Evolutionary conservation across 2,113 vertebrate genomes (phyloP).

Genomic region (Onychostruthus taczanowskii): DNA sequence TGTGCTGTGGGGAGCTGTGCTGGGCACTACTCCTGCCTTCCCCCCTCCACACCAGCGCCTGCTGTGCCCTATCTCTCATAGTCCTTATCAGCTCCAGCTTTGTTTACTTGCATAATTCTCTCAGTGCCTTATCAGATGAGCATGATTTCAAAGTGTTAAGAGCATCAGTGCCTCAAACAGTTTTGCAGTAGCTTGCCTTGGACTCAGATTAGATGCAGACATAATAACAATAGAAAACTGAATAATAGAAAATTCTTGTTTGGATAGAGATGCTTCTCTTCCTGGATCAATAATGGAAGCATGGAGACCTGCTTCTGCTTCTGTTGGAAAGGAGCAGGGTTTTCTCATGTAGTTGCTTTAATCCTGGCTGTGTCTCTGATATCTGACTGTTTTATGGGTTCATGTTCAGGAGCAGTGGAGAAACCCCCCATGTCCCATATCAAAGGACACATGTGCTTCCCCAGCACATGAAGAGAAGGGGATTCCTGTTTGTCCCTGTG

Average conservation of each 20-base stretch:
- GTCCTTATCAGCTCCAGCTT: neutral
- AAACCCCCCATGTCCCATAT: accelerated
- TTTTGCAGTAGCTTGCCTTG: neutral
- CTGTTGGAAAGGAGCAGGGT: neutral
- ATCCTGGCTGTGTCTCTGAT: neutral
- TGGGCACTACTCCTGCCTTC: neutral
- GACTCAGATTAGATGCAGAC: neutral
- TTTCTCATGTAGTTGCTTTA: neutral
- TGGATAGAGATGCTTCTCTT: neutral
- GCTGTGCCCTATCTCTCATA: neutral
- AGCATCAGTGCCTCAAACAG: constrained; percentile 17
- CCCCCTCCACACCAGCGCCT: neutral
- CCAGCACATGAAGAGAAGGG: accelerated
- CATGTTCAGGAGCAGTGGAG: neutral
- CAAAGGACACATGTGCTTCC: neutral
- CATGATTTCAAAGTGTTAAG: constrained; percentile 40
- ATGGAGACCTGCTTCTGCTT: neutral
- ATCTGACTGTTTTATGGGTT: neutral
- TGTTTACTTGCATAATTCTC: constrained; percentile 48
- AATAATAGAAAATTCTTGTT: neutral
- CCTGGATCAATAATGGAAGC: neutral
- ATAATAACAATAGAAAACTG: neutral
- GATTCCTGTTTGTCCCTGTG: neutral
- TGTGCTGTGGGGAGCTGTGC: neutral
- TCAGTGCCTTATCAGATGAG: constrained; percentile 41